Conservation (phyloP, 2,113 vertebrate species). For the Pteronura brasiliensis region DNA sequence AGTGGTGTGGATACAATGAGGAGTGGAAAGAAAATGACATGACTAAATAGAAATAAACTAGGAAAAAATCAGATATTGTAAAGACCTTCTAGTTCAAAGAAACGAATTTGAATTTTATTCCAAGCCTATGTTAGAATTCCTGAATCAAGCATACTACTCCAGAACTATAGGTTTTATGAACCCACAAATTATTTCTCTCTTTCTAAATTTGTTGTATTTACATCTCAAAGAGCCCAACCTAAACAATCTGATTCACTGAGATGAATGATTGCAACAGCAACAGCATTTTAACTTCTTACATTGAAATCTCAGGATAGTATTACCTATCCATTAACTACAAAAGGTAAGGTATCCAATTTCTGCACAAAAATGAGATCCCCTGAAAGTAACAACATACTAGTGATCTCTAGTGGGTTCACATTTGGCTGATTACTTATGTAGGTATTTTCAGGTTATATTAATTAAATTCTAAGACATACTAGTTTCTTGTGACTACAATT, state of each 20-base stretch:
- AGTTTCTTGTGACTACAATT: not conserved
- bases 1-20: not conserved
- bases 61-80: not conserved
- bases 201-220: not conserved
- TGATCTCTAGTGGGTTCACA: not conserved
- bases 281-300: not conserved
- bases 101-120: not conserved
- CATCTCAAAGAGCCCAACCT: not conserved
- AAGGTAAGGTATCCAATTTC: not conserved
- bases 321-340: not conserved
- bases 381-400: not conserved
- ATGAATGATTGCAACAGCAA: not conserved
- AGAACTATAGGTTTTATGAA: not conserved
- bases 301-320: not conserved
- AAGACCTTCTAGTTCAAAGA: not conserved
- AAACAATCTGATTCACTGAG: not conserved
- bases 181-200: not conserved
- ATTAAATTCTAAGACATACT: not conserved
- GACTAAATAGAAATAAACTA: not conserved
- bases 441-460: not conserved
- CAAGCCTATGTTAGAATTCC: not conserved
- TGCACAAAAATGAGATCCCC: not conserved
- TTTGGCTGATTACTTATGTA: not conserved
- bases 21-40: not conserved
- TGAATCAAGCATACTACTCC: not conserved